phyloP scores from a whole-genome alignment of 2,113 vertebrate species.

The Pristiophorus japonicus region DNA sequence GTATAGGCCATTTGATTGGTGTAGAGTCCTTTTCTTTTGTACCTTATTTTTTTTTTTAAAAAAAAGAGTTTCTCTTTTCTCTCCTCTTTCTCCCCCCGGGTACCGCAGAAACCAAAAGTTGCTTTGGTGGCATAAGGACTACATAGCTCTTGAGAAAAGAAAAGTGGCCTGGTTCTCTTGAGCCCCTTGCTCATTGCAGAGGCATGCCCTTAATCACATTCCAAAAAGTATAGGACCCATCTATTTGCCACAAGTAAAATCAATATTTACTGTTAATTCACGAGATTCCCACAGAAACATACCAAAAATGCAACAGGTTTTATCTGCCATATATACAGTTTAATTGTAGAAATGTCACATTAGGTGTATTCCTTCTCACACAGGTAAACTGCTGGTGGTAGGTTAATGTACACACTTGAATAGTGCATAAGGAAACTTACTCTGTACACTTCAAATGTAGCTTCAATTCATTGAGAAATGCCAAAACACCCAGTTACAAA shows the following conservation, averaged over 20 bases:
- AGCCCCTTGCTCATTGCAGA: neutral
- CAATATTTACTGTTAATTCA: neutral
- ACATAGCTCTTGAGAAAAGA: neutral
- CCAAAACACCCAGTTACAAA: slow-evolving; percentile 28
- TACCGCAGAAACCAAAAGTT: neutral
- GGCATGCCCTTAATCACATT: neutral
- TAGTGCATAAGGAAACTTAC: slow-evolving; percentile 1
- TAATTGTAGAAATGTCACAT: slow-evolving; percentile 35
- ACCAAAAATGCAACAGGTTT: slow-evolving; percentile 26
- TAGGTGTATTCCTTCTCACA: slow-evolving; percentile 30
- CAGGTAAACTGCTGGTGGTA: slow-evolving; percentile 30
- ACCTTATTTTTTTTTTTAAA: no score
- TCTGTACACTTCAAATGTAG: slow-evolving; percentile 29
- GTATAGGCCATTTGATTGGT: no score
- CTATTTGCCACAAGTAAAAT: neutral
- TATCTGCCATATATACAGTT: slow-evolving; percentile 34
- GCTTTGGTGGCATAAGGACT: neutral
- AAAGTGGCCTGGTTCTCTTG: neutral
- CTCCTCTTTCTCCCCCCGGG: no score
- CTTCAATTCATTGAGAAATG: no score
- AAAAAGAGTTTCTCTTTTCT: neutral
- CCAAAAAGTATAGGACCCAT: neutral
- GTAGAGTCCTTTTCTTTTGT: neutral
- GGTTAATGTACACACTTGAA: neutral
- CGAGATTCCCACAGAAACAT: slow-evolving; percentile 5